These are phyloP conservation scores for Arvicola amphibius DNA, from an alignment of 2,797 vertebrate species.

Conservation along the genomic window DNA sequence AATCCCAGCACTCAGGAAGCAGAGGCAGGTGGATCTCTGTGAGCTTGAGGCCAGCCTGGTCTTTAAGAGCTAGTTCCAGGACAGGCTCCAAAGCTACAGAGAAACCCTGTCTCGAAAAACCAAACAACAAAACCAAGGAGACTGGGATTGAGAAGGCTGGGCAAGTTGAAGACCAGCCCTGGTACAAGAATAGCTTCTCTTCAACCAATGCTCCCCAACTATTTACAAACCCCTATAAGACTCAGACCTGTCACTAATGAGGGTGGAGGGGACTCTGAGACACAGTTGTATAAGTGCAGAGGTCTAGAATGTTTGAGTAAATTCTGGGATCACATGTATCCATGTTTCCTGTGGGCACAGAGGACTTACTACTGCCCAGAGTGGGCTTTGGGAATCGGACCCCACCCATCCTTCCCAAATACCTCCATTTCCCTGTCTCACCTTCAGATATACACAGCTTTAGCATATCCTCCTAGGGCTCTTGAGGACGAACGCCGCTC, in stretches of 20 bases:
- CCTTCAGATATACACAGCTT: not conserved
- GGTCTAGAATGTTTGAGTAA: not conserved
- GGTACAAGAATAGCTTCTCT: not conserved
- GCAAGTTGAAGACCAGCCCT: not conserved
- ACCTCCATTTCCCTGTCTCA: not conserved
- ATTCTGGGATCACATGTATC: not conserved
- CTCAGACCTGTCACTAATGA: slow-evolving; percentile 35
- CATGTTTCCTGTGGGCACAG: not conserved
- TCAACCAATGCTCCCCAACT: not conserved
- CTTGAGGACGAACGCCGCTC: not conserved
- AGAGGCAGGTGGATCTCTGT: no score
- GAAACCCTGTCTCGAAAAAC: no score
- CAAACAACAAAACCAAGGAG: not conserved
- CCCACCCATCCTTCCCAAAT: not conserved
- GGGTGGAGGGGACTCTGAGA: not conserved
- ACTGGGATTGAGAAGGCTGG: not conserved
- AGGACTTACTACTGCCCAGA: not conserved
- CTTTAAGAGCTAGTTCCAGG: no score
- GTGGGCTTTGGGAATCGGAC: not conserved
- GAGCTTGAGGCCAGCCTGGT: no score
- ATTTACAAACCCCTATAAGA: not conserved
- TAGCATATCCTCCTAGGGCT: not conserved
- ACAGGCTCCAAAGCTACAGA: no score
- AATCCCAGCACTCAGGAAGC: no score
- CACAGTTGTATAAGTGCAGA: not conserved